Evolutionary conservation across 2,888 invertebrate genomes (phyloP).

Genomic region (Caradrina kadenii): DNA sequence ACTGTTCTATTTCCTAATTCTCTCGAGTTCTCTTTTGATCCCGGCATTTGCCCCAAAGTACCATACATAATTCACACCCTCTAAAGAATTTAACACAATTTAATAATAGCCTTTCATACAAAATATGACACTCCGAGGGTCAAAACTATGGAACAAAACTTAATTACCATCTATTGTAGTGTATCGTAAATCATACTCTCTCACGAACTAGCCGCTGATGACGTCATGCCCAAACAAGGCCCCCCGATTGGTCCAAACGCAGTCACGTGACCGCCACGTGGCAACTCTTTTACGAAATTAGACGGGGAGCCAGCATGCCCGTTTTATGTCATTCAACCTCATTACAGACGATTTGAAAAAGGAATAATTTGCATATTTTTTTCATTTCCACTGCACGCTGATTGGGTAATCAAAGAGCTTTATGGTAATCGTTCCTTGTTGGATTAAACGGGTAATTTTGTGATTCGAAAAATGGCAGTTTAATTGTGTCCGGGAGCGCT

Average conservation of each 20-base stretch:
- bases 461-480: constrained; percentile 50
- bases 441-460: constrained; percentile 55
- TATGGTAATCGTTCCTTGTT: constrained; percentile 56
- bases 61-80: constrained; percentile 25
- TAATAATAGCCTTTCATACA: constrained; percentile 55
- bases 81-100: constrained; percentile 31
- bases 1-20: background rate
- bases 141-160: constrained; percentile 52
- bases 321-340: constrained; percentile 36
- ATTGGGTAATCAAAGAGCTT: constrained; percentile 61
- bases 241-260: constrained; percentile 61
- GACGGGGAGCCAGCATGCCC: constrained; percentile 49
- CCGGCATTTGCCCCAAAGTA: background rate
- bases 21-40: background rate
- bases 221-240: constrained; percentile 60
- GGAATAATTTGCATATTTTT: constrained; percentile 61
- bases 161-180: constrained; percentile 63
- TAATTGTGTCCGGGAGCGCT: constrained; percentile 49
- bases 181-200: constrained; percentile 64
- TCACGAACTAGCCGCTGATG: constrained; percentile 61
- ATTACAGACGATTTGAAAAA: constrained; percentile 60
- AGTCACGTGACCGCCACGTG: constrained; percentile 64
- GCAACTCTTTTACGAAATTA: constrained; percentile 63
- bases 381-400: constrained; percentile 49
- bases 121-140: constrained; percentile 50